Conservation (phyloP, 2,113 vertebrate species). For the Seriola dumerili region DNA sequence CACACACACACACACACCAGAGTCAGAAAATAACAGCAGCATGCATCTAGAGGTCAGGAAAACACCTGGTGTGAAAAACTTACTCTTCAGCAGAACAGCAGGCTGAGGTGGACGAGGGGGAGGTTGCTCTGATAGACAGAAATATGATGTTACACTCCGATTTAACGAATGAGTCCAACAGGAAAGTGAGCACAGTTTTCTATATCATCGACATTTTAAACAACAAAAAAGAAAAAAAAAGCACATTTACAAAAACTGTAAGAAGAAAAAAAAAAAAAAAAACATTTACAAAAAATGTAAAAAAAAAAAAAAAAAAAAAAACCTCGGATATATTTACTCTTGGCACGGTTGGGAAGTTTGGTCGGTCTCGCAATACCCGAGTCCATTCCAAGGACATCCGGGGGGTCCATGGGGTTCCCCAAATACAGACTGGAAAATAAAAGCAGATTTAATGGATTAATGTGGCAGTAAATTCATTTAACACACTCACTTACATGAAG, state of each 20-base stretch:
- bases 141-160: not conserved
- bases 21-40: not conserved
- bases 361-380: constrained; percentile 86
- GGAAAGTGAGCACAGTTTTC: not conserved
- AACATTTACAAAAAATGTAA: not conserved
- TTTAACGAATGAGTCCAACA: not conserved
- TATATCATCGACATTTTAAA: not conserved
- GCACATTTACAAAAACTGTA: not conserved
- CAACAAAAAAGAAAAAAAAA: not conserved
- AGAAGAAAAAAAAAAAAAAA: too few species aligned
- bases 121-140: constrained; percentile 87
- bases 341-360: constrained; percentile 92
- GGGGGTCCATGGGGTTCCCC: constrained; percentile 99
- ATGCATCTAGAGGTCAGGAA: constrained; percentile 33
- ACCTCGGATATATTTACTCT: constrained; percentile 85
- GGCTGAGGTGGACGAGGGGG: constrained; percentile 97
- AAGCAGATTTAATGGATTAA: not conserved
- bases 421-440: constrained; percentile 89
- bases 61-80: constrained; percentile 75
- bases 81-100: constrained; percentile 92
- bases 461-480: not conserved
- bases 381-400: constrained; percentile 93
- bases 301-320: too few species aligned
- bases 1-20: not conserved
- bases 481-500: not conserved